Evolutionary conservation across 2,888 invertebrate species (phyloP), one percentile per base, ranked within the genome.

Genomic region (Escarpia spicata): DNA sequence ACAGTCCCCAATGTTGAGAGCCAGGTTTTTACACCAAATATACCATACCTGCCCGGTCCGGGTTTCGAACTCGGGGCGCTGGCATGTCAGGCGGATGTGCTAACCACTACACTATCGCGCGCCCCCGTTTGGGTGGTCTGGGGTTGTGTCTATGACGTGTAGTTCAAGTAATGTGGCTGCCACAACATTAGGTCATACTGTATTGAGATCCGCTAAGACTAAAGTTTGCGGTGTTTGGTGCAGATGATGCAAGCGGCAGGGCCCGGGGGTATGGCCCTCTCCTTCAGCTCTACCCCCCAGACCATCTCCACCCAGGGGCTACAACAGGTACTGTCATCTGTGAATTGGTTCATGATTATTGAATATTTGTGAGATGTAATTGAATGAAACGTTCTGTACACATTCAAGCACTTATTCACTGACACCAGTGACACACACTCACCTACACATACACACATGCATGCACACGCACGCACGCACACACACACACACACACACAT

Each of bases 231-330:
- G 19, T 75, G 75, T 75, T 52, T 12, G 9, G 52, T 52, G 52
- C 75, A 75, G 75, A 75, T 75, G 75, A 75, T 75, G 75, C 75
- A 75, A 75, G 75, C 6, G 2, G 75, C 75, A 6, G 75, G 75
- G 26, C n/a, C 75, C 4, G 75, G 75, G 6, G 75, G 26, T 26
- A 75, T 75, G 75, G 75, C 26, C 75, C n/a, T 26, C 75, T 26
- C 75, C n/a, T 75, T 75, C 75, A 75, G 75, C 75, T 75, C 75
- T 26, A 75, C 75, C 75, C 75, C 75, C 75, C 75, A 75, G 75
- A 75, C 75, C 3, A 26, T 75, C 26, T n/a, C 75, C 75, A 75
- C 75, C n/a, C 75, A 75, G 75, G 75, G 26, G 19, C 75, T 75
- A 75, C 75, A 75, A 75, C 75, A 75, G 75, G 75, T 75, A 75